These are phyloP conservation scores for Tangara arthus DNA, from an alignment of 2,797 vertebrate species.

Conservation along the genomic window DNA sequence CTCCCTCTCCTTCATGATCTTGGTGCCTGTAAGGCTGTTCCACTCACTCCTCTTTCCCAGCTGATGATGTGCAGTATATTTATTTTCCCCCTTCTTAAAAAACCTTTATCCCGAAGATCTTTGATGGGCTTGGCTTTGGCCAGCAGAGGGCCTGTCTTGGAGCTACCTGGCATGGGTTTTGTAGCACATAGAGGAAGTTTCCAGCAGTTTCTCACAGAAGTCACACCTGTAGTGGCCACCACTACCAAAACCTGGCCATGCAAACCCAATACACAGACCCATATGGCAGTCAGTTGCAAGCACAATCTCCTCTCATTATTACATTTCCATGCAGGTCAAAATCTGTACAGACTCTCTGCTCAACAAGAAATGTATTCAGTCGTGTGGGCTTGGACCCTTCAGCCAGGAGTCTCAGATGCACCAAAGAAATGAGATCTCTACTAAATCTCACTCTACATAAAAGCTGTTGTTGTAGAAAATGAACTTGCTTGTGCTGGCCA, in stretches of 20 bases:
- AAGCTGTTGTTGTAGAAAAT: background rate
- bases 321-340: background rate
- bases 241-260: background rate
- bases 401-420: background rate
- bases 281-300: background rate
- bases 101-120: background rate
- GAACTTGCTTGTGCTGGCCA: background rate
- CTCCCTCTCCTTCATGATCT: background rate
- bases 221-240: background rate
- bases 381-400: background rate
- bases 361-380: background rate
- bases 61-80: background rate
- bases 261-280: background rate
- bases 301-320: background rate
- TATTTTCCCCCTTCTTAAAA: rapidly evolving
- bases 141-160: background rate
- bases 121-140: background rate
- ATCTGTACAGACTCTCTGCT: background rate
- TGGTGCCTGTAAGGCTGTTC: background rate
- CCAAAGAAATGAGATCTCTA: background rate
- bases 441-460: background rate
- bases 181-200: rapidly evolving
- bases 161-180: rapidly evolving
- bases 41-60: background rate
- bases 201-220: background rate